Evolutionary conservation across 2,113 vertebrate genomes (phyloP), one percentile per base, ranked within the genome.

Genomic region (Pygoscelis adeliae): DNA sequence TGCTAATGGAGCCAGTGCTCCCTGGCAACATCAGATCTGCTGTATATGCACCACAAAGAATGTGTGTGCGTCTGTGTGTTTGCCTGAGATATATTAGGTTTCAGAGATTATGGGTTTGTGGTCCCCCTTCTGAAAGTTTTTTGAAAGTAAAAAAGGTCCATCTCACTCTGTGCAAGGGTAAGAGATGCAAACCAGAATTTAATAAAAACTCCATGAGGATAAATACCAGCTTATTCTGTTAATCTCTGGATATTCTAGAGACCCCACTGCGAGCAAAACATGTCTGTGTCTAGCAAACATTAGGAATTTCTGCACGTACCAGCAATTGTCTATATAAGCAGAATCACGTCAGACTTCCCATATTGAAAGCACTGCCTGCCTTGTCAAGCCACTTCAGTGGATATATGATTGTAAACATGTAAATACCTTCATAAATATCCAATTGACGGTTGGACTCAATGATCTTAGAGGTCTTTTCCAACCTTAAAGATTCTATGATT

Each of bases 31-130:
- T 10, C 10, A 20, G 7, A 82, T 36, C 56, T 65, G 36, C 11
- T 36, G 2, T 36, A 15, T 5, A 4, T 10, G 29, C 18, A 30
- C 47, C 17, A 9, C 21, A 26, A 61, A 89, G 25, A 30, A 30
- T 0, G 0, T 13, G 14, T 20, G 4, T 40, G 10, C 3, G 0
- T 26, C 18, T 58, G 4, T 34, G 7, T 71, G n/a, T 78, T 63
- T 59, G 18, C 59, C 36, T n/a, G 25, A 73, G 29, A 30, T 66
- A 25, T 7, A 21, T 49, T 23, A 18, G 8, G 11, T 61, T 90
- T n/a, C 17, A 20, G 8, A 11, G 13, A 52, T 59, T 59, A 59
- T 17, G 32, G 6, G 2, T 27, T 82, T 72, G 6, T 34, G 13
- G 11, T 18, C 15, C 16, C 11, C 8, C 7, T 83, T 47, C 13